Base-by-base conservation (phyloP, 23 tunicate genomes). In the Oikopleura vanhoeffeni region DNA sequence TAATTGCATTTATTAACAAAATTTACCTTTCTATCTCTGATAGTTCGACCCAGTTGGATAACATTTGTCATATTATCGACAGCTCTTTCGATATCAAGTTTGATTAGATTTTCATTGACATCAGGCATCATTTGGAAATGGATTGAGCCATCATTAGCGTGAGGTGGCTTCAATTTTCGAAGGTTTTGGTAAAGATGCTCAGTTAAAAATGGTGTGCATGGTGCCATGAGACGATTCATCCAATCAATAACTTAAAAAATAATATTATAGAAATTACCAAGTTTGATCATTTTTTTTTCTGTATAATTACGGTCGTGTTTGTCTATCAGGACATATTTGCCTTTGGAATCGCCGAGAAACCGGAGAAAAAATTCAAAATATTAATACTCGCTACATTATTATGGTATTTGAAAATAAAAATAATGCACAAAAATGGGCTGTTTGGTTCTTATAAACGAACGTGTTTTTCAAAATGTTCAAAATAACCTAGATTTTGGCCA, bases 171-270 rank as follows among this genome's bases (percentile, higher is more conserved):
- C 41, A 95, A 41, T 33, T 84, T 76, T 39, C 87, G 85, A 42
- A 95, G 87, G 41, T 95, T 95, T 41, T 91, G 99, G 79, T 95
- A 95, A 85, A 95, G 88, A 86, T 88, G 88, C 86, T 95, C 99
- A 8, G 99, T 90, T 41, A 95, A 83, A 67, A 90, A 95, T 39
- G 99, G 99, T 27, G 96, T 95, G 75, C 88, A 90, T 8, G 99
- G 99, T 0, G 90, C 88, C 98, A 71, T 71, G 34, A 71, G 38
- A 18, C 79, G 27, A 30, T 71, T 71, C 79, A 71, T 71, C 79
- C 79, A 71, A 71, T 71, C 79, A 30, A 71, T 71, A 30, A 71
- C 79, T 49, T 49, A 8, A 49, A 49, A 49, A 49, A 49, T 49
- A 49, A 8, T 24, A 49, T 49, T 49, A 8, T 49, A n/a, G n/a